Conservation (phyloP, 2,888 invertebrate genomes). For the Listrodromus nycthemerus region DNA sequence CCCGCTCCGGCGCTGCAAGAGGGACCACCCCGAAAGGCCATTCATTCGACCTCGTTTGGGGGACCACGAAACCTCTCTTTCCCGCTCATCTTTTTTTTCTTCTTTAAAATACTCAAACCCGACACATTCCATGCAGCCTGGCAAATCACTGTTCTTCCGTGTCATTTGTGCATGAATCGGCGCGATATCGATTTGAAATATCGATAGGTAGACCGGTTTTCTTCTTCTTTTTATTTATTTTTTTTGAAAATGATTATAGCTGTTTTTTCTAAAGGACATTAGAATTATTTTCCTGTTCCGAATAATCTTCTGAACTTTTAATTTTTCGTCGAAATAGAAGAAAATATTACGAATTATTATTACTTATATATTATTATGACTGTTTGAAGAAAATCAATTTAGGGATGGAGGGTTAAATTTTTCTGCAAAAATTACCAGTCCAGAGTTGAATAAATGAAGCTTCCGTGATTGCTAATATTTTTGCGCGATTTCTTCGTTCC, state of each 20-base stretch:
- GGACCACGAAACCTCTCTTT: conserved; percentile 57
- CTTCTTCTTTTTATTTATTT: too few species aligned
- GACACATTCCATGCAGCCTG: neutral
- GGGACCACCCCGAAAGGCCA: conserved; percentile 70
- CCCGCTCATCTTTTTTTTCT: conserved; percentile 38
- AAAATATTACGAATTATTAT: neutral
- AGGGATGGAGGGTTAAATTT: neutral
- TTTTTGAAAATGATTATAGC: too few species aligned
- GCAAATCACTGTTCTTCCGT: neutral
- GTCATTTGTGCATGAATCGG: neutral
- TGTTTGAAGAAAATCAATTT: neutral
- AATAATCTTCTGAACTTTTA: too few species aligned
- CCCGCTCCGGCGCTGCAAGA: conserved; percentile 52
- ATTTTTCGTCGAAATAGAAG: neutral
- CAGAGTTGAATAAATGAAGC: conserved; percentile 31
- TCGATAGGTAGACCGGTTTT: too few species aligned
- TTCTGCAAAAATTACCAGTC: conserved; percentile 1
- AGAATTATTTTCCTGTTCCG: too few species aligned
- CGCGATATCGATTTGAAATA: too few species aligned
- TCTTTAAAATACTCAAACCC: conserved; percentile 27
- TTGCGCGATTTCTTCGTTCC: neutral
- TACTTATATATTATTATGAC: neutral
- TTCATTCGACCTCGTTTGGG: conserved; percentile 75
- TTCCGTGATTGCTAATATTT: neutral
- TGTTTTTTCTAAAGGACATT: too few species aligned